Evolutionary conservation across 2,888 invertebrate species (phyloP).

Genomic region (Brachycybe producta): DNA sequence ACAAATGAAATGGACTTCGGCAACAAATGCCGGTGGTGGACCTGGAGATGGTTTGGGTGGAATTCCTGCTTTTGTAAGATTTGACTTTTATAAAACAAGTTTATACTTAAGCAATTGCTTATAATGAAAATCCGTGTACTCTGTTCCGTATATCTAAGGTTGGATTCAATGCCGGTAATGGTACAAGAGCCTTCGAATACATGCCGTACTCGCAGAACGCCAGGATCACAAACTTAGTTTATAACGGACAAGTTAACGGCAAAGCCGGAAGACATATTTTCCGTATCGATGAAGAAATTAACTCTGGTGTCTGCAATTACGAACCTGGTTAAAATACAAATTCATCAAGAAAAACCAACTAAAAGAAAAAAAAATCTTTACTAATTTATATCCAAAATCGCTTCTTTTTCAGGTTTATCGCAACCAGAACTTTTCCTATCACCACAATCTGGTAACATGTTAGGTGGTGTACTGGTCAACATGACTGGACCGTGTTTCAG

Average conservation of each 20-base stretch:
- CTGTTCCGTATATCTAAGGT: slow-evolving; percentile 44
- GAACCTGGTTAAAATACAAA: slow-evolving; percentile 36
- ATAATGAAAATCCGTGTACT: not conserved
- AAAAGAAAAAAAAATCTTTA: not conserved
- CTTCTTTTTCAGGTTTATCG: slow-evolving; percentile 25
- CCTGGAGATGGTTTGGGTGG: slow-evolving; percentile 76
- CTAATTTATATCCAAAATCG: not conserved
- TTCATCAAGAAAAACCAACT: no score
- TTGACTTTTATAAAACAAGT: not conserved
- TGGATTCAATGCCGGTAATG: slow-evolving; percentile 94
- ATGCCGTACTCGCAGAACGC: slow-evolving; percentile 77
- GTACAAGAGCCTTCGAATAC: slow-evolving; percentile 76
- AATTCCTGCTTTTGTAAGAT: slow-evolving; percentile 67
- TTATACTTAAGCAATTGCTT: not conserved
- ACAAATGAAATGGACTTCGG: slow-evolving; percentile 76
- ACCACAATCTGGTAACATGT: slow-evolving; percentile 92
- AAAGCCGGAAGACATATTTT: slow-evolving; percentile 86
- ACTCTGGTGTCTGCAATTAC: slow-evolving; percentile 67
- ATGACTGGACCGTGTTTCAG: slow-evolving; percentile 91
- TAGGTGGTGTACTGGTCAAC: slow-evolving; percentile 91
- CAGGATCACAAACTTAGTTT: slow-evolving; percentile 66
- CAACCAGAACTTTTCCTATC: slow-evolving; percentile 55
- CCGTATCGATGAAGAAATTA: slow-evolving; percentile 84
- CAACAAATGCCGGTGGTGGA: slow-evolving; percentile 82
- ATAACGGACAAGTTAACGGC: slow-evolving; percentile 73